Evolutionary conservation across 2,888 invertebrate genomes (phyloP).

Genomic region (Drosophila gaucha): DNA sequence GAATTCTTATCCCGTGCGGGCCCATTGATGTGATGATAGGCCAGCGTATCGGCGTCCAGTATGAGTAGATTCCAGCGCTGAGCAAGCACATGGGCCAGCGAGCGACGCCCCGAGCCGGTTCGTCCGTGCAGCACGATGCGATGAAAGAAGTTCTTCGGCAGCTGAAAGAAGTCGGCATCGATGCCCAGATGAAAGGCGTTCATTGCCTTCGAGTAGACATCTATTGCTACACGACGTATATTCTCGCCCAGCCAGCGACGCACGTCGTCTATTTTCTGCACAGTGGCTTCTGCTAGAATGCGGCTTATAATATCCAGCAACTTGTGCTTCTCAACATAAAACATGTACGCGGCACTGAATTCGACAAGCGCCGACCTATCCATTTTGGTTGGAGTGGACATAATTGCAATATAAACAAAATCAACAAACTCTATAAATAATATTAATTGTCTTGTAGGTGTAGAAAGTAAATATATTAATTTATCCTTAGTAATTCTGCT

Average conservation of each 20-base stretch:
- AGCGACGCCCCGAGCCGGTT: slow-evolving; percentile 86
- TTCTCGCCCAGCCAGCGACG: slow-evolving; percentile 77
- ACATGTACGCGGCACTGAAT: slow-evolving; percentile 76
- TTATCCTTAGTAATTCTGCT: background rate
- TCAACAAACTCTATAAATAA: background rate
- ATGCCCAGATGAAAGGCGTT: slow-evolving; percentile 56
- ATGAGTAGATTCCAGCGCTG: slow-evolving; percentile 85
- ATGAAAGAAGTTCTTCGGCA: slow-evolving; percentile 79
- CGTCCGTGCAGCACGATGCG: slow-evolving; percentile 86
- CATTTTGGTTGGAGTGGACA: slow-evolving; percentile 56
- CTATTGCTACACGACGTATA: slow-evolving; percentile 66
- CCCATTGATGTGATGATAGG: slow-evolving; percentile 70
- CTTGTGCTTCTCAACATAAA: slow-evolving; percentile 82
- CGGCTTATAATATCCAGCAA: slow-evolving; percentile 79
- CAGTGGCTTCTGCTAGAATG: slow-evolving; percentile 67
- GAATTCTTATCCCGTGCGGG: slow-evolving; percentile 48
- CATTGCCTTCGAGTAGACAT: slow-evolving; percentile 68
- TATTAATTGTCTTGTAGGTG: background rate
- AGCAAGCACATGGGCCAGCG: slow-evolving; percentile 85
- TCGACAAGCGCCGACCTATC: slow-evolving; percentile 58
- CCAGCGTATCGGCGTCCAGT: slow-evolving; percentile 77
- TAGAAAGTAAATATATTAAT: slow-evolving; percentile 5
- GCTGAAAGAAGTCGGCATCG: slow-evolving; percentile 57
- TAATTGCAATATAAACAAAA: slow-evolving; percentile 19
- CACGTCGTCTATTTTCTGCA: slow-evolving; percentile 56